phyloP scores from a whole-genome alignment of 1,140 invertebrate genomes.

The Parasteatoda tepidariorum region DNA sequence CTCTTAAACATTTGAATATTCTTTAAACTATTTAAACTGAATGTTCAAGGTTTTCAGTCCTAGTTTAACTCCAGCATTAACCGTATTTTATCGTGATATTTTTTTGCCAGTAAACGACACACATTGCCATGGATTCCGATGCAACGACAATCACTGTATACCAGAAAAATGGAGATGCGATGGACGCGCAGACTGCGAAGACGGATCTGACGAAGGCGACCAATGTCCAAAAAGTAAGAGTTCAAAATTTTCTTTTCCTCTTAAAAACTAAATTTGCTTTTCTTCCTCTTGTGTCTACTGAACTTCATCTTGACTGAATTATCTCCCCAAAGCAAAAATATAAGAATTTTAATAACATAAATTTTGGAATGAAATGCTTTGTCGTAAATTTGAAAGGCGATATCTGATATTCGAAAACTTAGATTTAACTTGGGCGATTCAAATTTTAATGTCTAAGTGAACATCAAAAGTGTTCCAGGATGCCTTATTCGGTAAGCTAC shows the following conservation, averaged over 20 bases:
- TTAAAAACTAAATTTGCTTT: not conserved
- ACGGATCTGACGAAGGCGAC: constrained; percentile 66
- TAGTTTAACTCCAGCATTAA: too few relatives aligned
- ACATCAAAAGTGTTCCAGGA: too few relatives aligned
- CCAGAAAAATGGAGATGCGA: constrained; percentile 65
- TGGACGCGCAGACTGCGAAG: constrained; percentile 65
- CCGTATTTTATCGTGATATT: too few relatives aligned
- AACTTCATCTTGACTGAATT: not conserved
- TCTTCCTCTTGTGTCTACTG: not conserved
- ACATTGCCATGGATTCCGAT: constrained; percentile 55
- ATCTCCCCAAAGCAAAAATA: not conserved
- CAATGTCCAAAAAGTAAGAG: constrained; percentile 53
- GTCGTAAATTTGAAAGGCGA: not conserved
- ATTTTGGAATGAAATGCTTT: not conserved
- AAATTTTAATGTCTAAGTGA: too few relatives aligned
- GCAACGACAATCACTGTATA: constrained; percentile 62
- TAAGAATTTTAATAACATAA: not conserved
- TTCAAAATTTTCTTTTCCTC: not conserved
- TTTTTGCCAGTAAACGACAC: constrained; percentile 3
- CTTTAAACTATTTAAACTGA: too few relatives aligned
- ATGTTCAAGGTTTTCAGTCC: too few relatives aligned
- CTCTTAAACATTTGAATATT: too few relatives aligned
- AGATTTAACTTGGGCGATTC: too few relatives aligned
- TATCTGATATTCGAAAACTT: too few relatives aligned
- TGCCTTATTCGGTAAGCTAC: too few relatives aligned